phyloP scores from a whole-genome alignment of 1,140 invertebrate species.

The Plectus sambesii region DNA sequence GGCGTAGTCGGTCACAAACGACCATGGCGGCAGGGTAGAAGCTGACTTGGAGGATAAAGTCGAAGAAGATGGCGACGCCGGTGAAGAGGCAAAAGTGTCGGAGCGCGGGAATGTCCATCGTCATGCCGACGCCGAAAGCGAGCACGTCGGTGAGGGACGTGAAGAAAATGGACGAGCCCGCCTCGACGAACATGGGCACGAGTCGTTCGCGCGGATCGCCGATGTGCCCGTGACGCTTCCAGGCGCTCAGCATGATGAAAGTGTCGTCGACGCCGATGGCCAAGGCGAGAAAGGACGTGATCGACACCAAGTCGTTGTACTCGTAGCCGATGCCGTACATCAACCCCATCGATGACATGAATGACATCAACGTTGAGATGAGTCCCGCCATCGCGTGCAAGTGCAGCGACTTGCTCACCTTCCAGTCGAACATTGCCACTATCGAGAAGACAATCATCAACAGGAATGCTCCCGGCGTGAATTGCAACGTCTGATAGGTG shows the following conservation, averaged over 20 bases:
- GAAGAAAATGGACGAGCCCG: neutral
- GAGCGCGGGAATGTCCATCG: neutral
- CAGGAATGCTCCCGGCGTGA: no score
- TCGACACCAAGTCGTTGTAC: neutral
- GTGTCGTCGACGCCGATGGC: neutral
- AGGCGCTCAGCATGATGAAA: neutral
- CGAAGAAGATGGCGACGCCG: neutral
- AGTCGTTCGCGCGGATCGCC: neutral
- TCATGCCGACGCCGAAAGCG: neutral
- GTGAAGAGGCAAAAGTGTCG: neutral
- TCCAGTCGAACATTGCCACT: no score
- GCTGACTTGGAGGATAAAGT: neutral
- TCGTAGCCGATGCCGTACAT: neutral
- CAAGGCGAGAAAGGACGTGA: neutral
- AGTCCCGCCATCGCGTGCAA: no score
- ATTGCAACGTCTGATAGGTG: no score
- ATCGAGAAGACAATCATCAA: no score
- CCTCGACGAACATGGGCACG: neutral
- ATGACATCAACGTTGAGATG: no score
- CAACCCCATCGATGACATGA: slow-evolving; percentile 1
- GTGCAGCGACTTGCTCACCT: no score
- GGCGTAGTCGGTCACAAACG: neutral
- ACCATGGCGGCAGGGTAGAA: neutral
- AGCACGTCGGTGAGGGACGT: neutral
- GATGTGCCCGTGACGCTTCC: neutral